Evolutionary conservation across 2,797 vertebrate species (phyloP).

Genomic region (Lycodopsis pacificus): DNA sequence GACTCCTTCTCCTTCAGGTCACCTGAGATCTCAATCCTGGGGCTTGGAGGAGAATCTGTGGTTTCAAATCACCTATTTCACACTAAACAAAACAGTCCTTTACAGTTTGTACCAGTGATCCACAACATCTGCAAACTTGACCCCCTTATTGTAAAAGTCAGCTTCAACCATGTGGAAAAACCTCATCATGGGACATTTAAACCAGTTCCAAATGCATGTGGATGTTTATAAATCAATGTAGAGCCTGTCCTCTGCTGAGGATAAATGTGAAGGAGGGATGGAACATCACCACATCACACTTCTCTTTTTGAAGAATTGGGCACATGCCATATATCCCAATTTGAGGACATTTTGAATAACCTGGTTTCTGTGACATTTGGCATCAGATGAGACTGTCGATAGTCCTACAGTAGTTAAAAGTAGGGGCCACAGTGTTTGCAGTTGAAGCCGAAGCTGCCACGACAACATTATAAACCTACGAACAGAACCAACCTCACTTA

Average conservation of each 20-base stretch:
- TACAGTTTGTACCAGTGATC: neutral
- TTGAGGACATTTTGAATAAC: neutral
- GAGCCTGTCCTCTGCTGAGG: neutral
- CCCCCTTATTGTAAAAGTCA: neutral
- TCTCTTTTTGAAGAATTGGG: neutral
- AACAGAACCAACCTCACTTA: slow-evolving; percentile 33
- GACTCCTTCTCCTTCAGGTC: slow-evolving; percentile 26
- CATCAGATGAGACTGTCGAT: neutral
- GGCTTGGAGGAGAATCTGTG: slow-evolving; percentile 49
- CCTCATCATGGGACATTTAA: neutral
- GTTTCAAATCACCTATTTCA: neutral
- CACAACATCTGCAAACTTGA: neutral
- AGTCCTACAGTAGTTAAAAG: neutral
- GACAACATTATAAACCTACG: neutral
- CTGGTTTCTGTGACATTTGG: neutral
- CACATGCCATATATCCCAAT: neutral
- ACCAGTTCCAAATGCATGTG: neutral
- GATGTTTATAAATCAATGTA: neutral
- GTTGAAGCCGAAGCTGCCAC: neutral
- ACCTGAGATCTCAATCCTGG: slow-evolving; percentile 22
- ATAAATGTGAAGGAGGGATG: neutral
- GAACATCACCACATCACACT: neutral
- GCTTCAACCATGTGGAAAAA: too few species aligned
- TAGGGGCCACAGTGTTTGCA: neutral
- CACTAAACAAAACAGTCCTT: neutral